A percentile compares a stretch with the other conserved stretches of the same genome.
These are phyloP conservation scores for Grallaria varia DNA, from an alignment of 2,113 vertebrate genomes.

Conservation along the genomic window DNA sequence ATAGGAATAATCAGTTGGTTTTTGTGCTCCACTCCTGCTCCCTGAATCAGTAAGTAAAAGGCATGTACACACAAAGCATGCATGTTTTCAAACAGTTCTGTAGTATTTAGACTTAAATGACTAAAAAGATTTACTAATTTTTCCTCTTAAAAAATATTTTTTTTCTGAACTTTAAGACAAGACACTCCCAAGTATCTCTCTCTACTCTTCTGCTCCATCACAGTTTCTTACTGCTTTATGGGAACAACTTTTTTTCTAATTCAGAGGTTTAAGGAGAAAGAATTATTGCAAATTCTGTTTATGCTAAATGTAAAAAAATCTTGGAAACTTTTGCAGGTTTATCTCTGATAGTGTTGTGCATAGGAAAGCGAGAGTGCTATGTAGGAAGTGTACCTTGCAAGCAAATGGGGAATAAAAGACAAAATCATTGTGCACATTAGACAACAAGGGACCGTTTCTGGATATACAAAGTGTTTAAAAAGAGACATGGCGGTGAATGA, in stretches of 20 bases:
- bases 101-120: not conserved
- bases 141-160: not conserved
- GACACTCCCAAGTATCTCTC: not conserved
- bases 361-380: not conserved
- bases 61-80: not conserved
- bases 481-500: not conserved
- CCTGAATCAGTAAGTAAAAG: not conserved
- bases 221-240: not conserved
- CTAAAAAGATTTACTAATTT: not conserved
- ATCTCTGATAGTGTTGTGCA: not conserved
- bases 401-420: not conserved
- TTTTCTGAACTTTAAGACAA: not conserved
- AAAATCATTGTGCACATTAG: not conserved
- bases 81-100: not conserved
- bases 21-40: rapidly evolving
- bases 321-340: not conserved
- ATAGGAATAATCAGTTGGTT: not conserved
- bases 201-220: not conserved
- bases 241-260: not conserved
- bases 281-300: not conserved
- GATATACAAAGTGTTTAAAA: not conserved
- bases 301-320: not conserved
- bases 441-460: not conserved
- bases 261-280: not conserved
- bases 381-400: not conserved